phyloP scores from a whole-genome alignment of 2,888 invertebrate species.

The Platycheirus albimanus region DNA sequence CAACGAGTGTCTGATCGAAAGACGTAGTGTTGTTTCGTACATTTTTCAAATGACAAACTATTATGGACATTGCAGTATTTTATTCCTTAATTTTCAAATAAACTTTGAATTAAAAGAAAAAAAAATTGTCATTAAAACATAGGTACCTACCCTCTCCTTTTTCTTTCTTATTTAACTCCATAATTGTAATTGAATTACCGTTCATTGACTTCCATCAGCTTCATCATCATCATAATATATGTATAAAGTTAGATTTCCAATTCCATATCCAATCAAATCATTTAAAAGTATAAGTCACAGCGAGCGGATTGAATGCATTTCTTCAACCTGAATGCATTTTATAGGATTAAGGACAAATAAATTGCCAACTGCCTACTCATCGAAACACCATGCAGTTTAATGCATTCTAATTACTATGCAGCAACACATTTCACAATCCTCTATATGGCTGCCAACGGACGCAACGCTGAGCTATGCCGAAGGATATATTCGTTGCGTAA shows the following conservation, averaged over 20 bases:
- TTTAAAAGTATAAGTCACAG: constrained; percentile 35
- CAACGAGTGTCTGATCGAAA: no score
- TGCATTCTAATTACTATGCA: constrained; percentile 69
- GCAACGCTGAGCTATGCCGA: constrained; percentile 58
- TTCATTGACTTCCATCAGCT: constrained; percentile 39
- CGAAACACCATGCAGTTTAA: constrained; percentile 63
- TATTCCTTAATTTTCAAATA: no score
- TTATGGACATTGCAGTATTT: no score
- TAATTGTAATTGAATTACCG: constrained; percentile 62
- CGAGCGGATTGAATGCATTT: constrained; percentile 61
- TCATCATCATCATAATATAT: constrained; percentile 2
- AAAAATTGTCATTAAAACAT: not conserved
- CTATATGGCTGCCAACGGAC: no score
- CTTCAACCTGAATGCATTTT: constrained; percentile 63
- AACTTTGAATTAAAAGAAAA: no score
- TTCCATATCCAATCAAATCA: not conserved
- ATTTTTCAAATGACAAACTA: no score
- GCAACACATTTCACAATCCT: constrained; percentile 8
- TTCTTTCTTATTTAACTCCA: constrained; percentile 18
- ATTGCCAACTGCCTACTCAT: constrained; percentile 73
- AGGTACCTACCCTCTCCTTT: not conserved
- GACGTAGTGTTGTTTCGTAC: no score
- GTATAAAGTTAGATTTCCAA: constrained; percentile 8
- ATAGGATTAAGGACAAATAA: constrained; percentile 60
- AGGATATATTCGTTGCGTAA: constrained; percentile 71